Evolutionary conservation across 2,113 vertebrate genomes (phyloP).

Genomic region (Mustela lutreola): DNA sequence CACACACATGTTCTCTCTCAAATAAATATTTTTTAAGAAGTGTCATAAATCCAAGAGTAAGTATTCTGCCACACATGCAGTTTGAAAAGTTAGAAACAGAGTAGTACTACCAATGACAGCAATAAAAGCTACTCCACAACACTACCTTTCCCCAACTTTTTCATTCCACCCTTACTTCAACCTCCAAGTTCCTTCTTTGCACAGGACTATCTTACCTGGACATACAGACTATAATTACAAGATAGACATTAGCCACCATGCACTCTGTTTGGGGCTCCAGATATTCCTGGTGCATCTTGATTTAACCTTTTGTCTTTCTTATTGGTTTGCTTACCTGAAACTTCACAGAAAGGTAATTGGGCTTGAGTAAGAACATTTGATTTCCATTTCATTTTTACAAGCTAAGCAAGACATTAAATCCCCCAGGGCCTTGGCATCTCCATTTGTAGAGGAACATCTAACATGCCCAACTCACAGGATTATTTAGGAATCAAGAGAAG

Average conservation of each 20-base stretch:
- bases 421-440: not conserved
- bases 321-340: not conserved
- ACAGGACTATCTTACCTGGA: not conserved
- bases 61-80: not conserved
- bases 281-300: not conserved
- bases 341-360: not conserved
- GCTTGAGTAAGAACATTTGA: not conserved
- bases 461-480: not conserved
- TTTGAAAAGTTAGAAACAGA: conserved; percentile 30
- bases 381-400: conserved; percentile 11
- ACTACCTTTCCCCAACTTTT: not conserved
- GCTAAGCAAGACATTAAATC: not conserved
- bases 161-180: not conserved
- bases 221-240: not conserved
- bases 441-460: conserved; percentile 13
- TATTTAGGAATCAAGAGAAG: conserved; percentile 40
- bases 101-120: not conserved
- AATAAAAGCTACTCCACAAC: not conserved
- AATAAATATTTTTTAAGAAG: conserved; percentile 12
- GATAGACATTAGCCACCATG: not conserved
- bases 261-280: conserved; percentile 25
- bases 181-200: not conserved
- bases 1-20: not conserved
- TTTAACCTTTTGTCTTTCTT: conserved; percentile 10
- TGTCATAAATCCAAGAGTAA: conserved; percentile 39